Evolutionary conservation across 1,140 invertebrate genomes (phyloP), one percentile per base, ranked within the genome.

Genomic region (Neuroterus valhalla): DNA sequence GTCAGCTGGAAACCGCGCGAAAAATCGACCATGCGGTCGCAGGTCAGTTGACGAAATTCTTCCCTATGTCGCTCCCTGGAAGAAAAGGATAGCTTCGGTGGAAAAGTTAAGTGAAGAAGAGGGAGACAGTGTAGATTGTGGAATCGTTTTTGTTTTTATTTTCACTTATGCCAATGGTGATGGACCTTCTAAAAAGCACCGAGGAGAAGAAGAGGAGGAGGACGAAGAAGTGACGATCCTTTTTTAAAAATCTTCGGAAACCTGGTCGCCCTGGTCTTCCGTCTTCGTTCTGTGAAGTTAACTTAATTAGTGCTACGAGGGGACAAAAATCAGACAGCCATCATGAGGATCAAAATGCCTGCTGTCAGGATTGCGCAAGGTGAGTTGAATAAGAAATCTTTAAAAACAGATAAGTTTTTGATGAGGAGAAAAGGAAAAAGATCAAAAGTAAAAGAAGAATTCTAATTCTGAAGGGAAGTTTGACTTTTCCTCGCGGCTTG

Each of bases 321-420:
- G 73, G 46, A 67, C 66, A 74, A 76, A 68, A 84, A 76, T 70
- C 66, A 74, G 42, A 72, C 81, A 84, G 84, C 83, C 95, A 96
- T 94, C 93, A 97, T 97, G 96, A 95, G 96, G 96, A 96, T 97
- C 93, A 97, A 97, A 94, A 97, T 97, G 96, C 96, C 96, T 90
- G 96, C 96, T 90, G 95, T 96, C 91, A 94, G 96, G 91, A 97
- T 97, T 92, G 95, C 95, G 90, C 95, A 97, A 96, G 96, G 96
- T 96, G 91, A 94, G 90, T 82, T 52, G 42, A 45, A 44, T 23
- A 2, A 31, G 17, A 68, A 68, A 21, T 69, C n/a, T 17, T 48
- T 66, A 15, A 45, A 72, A 31, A 43, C 26, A 43, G 23, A 26
- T 8, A 23, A 23, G 23, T 55, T 0, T 23, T 55, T 6, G 10